Evolutionary conservation across 2,113 vertebrate genomes (phyloP).

Genomic region (Manacus vitellinus): DNA sequence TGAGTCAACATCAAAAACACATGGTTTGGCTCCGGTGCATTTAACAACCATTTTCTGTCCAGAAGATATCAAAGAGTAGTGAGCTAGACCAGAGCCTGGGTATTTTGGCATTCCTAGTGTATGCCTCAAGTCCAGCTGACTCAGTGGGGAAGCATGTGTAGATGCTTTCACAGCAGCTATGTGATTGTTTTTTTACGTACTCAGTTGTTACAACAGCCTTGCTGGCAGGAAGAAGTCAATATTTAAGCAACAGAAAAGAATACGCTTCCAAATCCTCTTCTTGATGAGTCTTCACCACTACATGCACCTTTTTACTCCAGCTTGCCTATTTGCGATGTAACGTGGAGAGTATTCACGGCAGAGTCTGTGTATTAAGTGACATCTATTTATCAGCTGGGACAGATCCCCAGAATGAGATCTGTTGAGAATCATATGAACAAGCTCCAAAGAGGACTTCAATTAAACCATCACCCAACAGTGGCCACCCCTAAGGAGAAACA

Average conservation of each 20-base stretch:
- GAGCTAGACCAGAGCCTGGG: not conserved
- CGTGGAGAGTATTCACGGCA: not conserved
- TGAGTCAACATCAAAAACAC: conserved; percentile 40
- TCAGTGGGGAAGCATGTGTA: conserved; percentile 20
- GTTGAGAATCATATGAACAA: not conserved
- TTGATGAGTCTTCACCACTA: not conserved
- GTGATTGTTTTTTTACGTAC: not conserved
- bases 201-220: not conserved
- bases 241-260: not conserved
- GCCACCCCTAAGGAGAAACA: not conserved
- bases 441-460: not conserved
- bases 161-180: conserved; percentile 35
- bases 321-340: not conserved
- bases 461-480: not conserved
- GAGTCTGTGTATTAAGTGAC: not conserved
- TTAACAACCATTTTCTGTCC: conserved; percentile 3
- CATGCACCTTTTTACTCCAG: not conserved
- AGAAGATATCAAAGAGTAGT: conserved; percentile 15
- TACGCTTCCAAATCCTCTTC: not conserved
- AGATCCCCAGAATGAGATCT: not conserved
- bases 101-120: not conserved
- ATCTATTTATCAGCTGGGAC: not conserved
- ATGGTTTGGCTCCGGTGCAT: not conserved
- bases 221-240: not conserved
- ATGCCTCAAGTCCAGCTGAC: not conserved